These are phyloP conservation scores for Spermophilus dauricus DNA, from an alignment of 2,113 vertebrate species.

Conservation along the genomic window DNA sequence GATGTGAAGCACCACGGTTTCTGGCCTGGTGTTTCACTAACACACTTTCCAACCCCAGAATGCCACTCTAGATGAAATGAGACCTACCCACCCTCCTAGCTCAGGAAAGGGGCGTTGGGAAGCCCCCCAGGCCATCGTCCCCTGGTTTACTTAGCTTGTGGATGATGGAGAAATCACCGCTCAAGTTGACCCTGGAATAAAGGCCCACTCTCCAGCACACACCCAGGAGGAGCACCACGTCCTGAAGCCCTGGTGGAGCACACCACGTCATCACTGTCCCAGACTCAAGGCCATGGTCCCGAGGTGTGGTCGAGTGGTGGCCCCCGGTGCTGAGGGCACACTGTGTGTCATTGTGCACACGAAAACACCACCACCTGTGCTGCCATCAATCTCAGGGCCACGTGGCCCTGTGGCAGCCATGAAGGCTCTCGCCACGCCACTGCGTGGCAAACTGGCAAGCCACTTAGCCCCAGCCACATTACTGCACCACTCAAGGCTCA, in stretches of 20 bases:
- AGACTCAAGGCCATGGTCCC: too few relatives aligned
- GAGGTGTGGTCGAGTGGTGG: too few relatives aligned
- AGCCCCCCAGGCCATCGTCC: rapidly evolving
- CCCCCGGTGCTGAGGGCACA: too few relatives aligned
- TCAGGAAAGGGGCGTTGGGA: rapidly evolving
- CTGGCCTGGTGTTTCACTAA: rapidly evolving
- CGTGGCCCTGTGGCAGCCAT: rapidly evolving
- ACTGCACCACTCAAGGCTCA: background rate
- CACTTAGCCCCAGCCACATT: rapidly evolving
- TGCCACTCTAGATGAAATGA: background rate
- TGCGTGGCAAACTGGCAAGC: background rate
- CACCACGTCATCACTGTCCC: background rate
- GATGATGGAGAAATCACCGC: rapidly evolving
- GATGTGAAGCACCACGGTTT: rapidly evolving
- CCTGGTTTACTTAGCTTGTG: rapidly evolving
- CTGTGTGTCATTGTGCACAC: background rate
- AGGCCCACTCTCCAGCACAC: background rate
- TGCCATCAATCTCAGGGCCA: rapidly evolving
- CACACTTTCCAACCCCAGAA: rapidly evolving
- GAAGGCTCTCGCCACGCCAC: rapidly evolving
- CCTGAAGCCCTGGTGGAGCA: too few relatives aligned
- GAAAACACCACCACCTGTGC: background rate
- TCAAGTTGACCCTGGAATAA: background rate
- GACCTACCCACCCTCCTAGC: background rate
- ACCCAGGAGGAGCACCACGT: too few relatives aligned